Evolutionary conservation across 1,140 invertebrate species (phyloP), one percentile per base, ranked within the genome.

Genomic region (Drosophila miranda): DNA sequence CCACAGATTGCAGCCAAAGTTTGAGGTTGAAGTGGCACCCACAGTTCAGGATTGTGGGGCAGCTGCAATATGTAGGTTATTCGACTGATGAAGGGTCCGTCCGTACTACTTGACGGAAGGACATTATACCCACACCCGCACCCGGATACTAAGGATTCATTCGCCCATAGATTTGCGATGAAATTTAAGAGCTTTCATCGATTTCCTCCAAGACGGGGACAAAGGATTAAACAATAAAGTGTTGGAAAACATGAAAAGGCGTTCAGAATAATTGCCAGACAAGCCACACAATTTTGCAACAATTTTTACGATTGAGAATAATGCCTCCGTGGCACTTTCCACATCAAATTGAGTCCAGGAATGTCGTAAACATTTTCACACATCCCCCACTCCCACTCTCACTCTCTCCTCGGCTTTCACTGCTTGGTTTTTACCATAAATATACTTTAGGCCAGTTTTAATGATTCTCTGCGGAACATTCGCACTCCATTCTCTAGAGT

Each of bases 311-410:
- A 48, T 34, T 55, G 28, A 6, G 30, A 11, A 45, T 49, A 63
- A 30, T 50, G 19, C 16, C 28, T 5, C 7, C 8, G 14, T 5
- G 30, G 16, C 51, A 43, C 30, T 48, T 54, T 16, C 9, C 13
- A 19, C 13, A 2, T 11, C 5, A 14, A 48, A 55, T 30, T 6
- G 49, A 28, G 61, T 48, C 38, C 61, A 66, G 48, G 42, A 55
- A 67, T 46, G 66, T 68, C 64, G 64, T 68, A 68, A 68, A 68
- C 62, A 68, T 68, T 68, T 68, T 68, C 62, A 42, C 62, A 48
- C 62, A 51, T 51, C 54, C 30, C 30, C 3, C 19, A 19, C 26
- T 67, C 54, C 67, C 55, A 3, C 26, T 67, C 54, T 48, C 55
- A 8, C 28, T 9, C 8, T 28, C 28, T 28, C 1, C 28, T 7